phyloP scores from a whole-genome alignment of 2,888 invertebrate species.

The Drosophila limbata region DNA sequence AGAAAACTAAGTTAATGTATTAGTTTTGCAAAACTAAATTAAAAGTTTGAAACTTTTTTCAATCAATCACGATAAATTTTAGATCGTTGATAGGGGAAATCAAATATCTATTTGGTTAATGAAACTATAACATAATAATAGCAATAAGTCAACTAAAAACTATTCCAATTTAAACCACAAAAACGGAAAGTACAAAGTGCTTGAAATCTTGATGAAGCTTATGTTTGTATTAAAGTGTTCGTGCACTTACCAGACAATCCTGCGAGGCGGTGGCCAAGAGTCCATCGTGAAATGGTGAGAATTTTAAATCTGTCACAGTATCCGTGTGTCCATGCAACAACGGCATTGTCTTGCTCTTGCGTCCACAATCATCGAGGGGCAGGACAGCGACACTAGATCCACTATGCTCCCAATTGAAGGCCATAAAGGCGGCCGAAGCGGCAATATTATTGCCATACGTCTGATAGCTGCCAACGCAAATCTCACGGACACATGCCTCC shows the following conservation, averaged over 20 bases:
- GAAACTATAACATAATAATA: no score
- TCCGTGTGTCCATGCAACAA: conserved; percentile 94
- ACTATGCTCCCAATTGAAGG: conserved; percentile 97
- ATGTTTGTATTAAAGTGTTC: no score
- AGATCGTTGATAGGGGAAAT: no score
- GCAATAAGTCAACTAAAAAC: no score
- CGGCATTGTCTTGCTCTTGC: conserved; percentile 95
- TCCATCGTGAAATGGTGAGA: conserved; percentile 98
- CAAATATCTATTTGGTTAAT: no score
- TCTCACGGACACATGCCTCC: conserved; percentile 94
- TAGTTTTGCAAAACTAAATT: no score
- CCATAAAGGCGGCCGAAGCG: conserved; percentile 96
- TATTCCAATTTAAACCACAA: no score
- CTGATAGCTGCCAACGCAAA: conserved; percentile 96
- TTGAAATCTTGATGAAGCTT: no score
- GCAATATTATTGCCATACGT: conserved; percentile 98
- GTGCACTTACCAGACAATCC: conserved; percentile 89
- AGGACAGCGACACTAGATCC: conserved; percentile 96
- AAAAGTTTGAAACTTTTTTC: no score
- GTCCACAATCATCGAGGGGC: conserved; percentile 94
- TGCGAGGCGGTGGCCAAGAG: conserved; percentile 95
- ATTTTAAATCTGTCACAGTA: conserved; percentile 97
- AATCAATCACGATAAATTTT: no score
- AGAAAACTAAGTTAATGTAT: no score
- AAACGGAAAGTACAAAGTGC: no score